phyloP scores from a whole-genome alignment of 2,113 vertebrate genomes.

The Percina caprodes region DNA sequence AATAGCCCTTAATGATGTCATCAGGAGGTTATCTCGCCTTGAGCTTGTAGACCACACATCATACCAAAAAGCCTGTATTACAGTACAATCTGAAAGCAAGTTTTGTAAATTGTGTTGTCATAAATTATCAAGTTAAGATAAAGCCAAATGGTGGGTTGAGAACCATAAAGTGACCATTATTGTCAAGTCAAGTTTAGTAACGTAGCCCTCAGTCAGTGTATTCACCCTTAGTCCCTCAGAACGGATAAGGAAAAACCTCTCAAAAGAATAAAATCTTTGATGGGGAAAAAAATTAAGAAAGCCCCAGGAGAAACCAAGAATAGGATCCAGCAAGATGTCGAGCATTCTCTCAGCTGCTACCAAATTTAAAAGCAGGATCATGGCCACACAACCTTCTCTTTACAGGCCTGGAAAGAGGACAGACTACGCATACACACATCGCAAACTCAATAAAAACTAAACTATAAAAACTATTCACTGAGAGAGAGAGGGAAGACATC shows the following conservation, averaged over 20 bases:
- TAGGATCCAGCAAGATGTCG: background rate
- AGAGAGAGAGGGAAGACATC: background rate
- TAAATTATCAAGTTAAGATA: background rate
- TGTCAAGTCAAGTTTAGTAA: background rate
- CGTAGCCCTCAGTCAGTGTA: background rate
- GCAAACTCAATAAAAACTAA: background rate
- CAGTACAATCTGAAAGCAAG: background rate
- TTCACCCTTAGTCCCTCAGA: background rate
- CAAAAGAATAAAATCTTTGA: background rate
- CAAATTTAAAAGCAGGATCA: background rate
- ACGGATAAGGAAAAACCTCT: background rate
- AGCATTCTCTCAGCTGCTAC: background rate
- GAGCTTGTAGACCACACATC: constrained; percentile 6
- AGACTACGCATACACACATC: background rate
- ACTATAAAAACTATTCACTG: background rate
- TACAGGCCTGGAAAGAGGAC: background rate
- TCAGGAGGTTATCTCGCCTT: constrained; percentile 5
- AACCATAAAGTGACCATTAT: background rate
- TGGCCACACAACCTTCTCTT: background rate
- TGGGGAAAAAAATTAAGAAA: background rate
- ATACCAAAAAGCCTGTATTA: background rate
- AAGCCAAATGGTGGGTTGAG: background rate
- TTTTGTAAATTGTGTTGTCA: background rate
- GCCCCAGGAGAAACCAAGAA: background rate
- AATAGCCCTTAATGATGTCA: constrained; percentile 15